phyloP scores from a whole-genome alignment of 2,797 vertebrate genomes.

The Sebastes ruberrimus region DNA sequence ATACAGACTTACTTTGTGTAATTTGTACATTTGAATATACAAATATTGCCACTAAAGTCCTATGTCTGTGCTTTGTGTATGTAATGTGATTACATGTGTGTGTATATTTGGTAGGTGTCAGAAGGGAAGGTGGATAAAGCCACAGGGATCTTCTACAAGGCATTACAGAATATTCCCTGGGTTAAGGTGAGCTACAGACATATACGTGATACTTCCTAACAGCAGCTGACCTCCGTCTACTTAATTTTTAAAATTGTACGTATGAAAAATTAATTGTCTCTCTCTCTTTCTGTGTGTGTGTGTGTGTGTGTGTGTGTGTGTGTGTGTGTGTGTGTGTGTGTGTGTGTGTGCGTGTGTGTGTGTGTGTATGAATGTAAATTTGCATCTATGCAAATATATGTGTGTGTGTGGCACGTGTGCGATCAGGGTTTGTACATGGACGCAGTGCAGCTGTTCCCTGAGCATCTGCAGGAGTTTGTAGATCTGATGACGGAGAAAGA shows the following conservation, averaged over 20 bases:
- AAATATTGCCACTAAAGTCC: slow-evolving; percentile 28
- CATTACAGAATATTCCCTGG: slow-evolving; percentile 95
- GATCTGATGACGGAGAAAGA: slow-evolving; percentile 87
- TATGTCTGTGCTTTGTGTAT: neutral
- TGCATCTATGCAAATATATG: neutral
- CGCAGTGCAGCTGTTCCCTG: slow-evolving; percentile 84
- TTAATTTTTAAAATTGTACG: neutral
- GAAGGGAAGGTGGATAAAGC: slow-evolving; percentile 88
- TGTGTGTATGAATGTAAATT: neutral
- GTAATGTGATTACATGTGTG: neutral
- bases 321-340: neutral
- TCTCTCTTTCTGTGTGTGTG: neutral
- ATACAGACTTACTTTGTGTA: neutral
- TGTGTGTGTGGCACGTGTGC: neutral
- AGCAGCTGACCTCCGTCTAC: neutral
- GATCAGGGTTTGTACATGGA: slow-evolving; percentile 82
- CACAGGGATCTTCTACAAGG: slow-evolving; percentile 94
- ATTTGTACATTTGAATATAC: slow-evolving; percentile 7
- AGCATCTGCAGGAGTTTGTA: slow-evolving; percentile 86
- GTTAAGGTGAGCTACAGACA: slow-evolving; percentile 87
- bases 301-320: neutral
- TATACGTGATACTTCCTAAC: neutral
- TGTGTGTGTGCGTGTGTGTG: neutral
- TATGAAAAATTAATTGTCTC: neutral
- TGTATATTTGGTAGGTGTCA: slow-evolving; percentile 81